phyloP scores from a whole-genome alignment of 2,888 invertebrate genomes.

The Brenthis ino region DNA sequence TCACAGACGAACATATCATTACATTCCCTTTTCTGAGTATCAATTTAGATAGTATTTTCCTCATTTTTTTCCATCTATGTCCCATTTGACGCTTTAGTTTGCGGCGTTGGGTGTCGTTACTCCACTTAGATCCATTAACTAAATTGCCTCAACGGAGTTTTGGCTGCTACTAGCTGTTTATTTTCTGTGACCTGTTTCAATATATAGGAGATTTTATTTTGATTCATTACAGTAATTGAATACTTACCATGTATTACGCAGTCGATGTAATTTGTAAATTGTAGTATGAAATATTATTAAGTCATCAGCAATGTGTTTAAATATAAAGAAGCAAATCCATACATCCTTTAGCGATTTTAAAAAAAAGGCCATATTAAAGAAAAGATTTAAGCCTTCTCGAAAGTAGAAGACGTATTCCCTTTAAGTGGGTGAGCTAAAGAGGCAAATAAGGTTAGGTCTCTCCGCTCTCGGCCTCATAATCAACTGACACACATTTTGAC shows the following conservation, averaged over 20 bases:
- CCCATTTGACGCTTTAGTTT: conserved; percentile 33
- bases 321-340: background rate
- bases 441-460: conserved; percentile 26
- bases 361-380: background rate
- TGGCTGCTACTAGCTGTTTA: conserved; percentile 41
- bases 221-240: conserved; percentile 2
- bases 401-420: conserved; percentile 3
- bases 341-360: too few relatives aligned
- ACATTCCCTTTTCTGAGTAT: background rate
- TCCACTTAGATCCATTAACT: conserved; percentile 49
- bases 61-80: conserved; percentile 9
- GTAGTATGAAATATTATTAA: background rate
- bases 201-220: conserved; percentile 8
- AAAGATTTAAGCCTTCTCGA: background rate
- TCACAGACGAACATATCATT: background rate
- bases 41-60: conserved; percentile 7
- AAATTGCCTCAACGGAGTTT: conserved; percentile 49
- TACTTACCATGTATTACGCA: background rate
- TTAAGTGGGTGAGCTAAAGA: conserved; percentile 18
- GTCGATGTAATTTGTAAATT: too few relatives aligned
- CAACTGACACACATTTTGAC: conserved; percentile 32
- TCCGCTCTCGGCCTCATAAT: conserved; percentile 29
- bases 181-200: conserved; percentile 30
- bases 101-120: conserved; percentile 39
- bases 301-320: background rate